Base-by-base conservation (phyloP, 2,797 vertebrate species). In the Enteromius anoplus region DNA sequence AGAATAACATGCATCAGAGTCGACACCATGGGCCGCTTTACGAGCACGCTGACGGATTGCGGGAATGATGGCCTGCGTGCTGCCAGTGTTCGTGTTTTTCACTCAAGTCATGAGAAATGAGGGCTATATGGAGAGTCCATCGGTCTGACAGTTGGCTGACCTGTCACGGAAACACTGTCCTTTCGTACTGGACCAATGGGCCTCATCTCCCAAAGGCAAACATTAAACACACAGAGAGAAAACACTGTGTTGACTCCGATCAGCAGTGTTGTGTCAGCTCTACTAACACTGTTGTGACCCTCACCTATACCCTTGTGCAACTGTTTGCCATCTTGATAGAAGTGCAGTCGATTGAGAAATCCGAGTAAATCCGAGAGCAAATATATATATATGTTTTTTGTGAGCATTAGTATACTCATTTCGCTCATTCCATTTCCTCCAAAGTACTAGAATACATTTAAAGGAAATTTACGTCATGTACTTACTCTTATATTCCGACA, bases 1-100 rank as follows among this genome's bases (percentile, higher is more conserved):
- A 85, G 84, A 89, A 88, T 88, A 87, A 90, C 88, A 84, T 84
- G 72, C 64, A 64, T 85, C 73, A 37, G 73, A 77, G 71, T 65
- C 76, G 86, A 80, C 72, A 76, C 53, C 68, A 76, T 82, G 53
- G 86, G 79, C 45, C 0, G 71, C 72, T 89, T 88, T 85, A 85
- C 76, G 84, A 87, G 84, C 17, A 49, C 45, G 42, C 83, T 86
- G 72, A 86, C 84, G 19, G 66, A 83, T 75, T 76, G 66, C 53
- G 15, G 78, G 80, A 89, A 90, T 87, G 78, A 82, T 78, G 88
- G 84, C 84, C 85, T 87, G 76, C 34, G 72, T 65, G 58, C 73
- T 49, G 49, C 65, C 19, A 29, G 49, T 19, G 29, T 51, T 17
- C 1, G 12, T 23, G 75, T 69, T 75, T 82, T 55, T 66, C 23